Evolutionary conservation across 2,888 invertebrate genomes (phyloP).

Genomic region (Phytoseiulus persimilis): DNA sequence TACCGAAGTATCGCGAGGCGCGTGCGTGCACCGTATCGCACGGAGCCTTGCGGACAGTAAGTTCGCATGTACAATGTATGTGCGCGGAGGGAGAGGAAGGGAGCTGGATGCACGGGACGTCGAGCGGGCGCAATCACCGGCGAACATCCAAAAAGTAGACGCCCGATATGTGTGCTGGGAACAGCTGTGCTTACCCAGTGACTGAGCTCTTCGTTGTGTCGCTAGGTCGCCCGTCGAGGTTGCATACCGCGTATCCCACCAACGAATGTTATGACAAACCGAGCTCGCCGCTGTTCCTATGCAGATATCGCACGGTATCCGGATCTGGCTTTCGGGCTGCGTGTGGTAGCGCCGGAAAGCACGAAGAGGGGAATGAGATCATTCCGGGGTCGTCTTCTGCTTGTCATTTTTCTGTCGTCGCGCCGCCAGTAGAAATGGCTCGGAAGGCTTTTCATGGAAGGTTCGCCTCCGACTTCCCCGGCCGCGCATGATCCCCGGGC

Average conservation of each 20-base stretch:
- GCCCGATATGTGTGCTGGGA: not conserved
- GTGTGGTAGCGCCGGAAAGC: not conserved
- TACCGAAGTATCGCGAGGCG: not conserved
- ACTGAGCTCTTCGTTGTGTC: not conserved
- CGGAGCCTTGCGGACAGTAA: not conserved
- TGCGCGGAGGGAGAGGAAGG: not conserved
- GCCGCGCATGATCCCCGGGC: not conserved
- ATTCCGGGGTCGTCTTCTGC: not conserved
- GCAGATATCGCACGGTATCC: not conserved
- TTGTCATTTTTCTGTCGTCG: not conserved
- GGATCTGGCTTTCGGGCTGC: not conserved
- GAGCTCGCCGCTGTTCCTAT: not conserved
- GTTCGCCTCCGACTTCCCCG: not conserved
- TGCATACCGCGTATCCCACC: not conserved
- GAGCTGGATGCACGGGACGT: not conserved
- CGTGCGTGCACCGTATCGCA: not conserved
- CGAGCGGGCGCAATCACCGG: not conserved
- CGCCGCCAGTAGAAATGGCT: not conserved
- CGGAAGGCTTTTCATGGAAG: too few species aligned
- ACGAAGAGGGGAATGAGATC: not conserved
- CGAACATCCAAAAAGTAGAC: not conserved
- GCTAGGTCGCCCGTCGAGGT: not conserved
- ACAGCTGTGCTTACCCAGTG: not conserved
- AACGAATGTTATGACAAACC: not conserved
- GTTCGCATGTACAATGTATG: too few species aligned